Conservation (phyloP, 1,140 invertebrate species). For the Drosophila truncata region DNA sequence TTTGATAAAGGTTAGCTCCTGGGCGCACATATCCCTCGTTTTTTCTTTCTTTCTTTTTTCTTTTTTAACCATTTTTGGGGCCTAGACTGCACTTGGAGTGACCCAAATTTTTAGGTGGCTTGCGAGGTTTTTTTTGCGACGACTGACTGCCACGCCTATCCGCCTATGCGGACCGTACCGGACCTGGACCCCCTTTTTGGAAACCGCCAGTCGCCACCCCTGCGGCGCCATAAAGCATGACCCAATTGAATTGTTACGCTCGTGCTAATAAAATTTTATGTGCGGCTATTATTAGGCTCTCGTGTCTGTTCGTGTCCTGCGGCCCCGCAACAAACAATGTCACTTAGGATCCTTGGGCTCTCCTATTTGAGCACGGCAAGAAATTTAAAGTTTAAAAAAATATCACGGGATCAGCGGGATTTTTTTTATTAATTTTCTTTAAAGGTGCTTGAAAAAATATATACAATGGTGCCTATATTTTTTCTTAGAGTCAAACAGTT, state of each 20-base stretch:
- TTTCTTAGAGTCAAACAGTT: not conserved
- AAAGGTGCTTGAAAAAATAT: not conserved
- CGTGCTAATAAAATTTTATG: conserved; percentile 80
- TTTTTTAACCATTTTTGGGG: not conserved
- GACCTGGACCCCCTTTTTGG: not conserved
- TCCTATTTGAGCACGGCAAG: not conserved
- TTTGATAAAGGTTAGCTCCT: conserved; percentile 22
- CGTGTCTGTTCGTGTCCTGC: conserved; percentile 33
- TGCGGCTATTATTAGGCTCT: conserved; percentile 79
- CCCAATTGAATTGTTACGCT: conserved; percentile 82
- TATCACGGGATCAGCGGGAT: accelerated
- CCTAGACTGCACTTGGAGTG: conserved; percentile 56
- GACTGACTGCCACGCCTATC: conserved; percentile 6
- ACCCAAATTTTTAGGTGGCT: conserved; percentile 51
- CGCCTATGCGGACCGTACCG: conserved; percentile 3
- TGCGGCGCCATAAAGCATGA: conserved; percentile 72
- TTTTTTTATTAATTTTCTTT: not conserved
- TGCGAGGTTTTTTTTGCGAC: conserved; percentile 26
- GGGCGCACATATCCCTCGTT: conserved; percentile 1
- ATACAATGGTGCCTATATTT: too few relatives aligned
- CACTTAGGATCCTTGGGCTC: conserved; percentile 33
- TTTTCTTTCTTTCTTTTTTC: too few relatives aligned
- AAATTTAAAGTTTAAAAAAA: not conserved
- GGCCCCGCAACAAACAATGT: conserved; percentile 46
- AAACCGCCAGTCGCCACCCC: conserved; percentile 18